Base-by-base conservation (phyloP, 2,797 vertebrate genomes). In the Chaetophractus vellerosus region DNA sequence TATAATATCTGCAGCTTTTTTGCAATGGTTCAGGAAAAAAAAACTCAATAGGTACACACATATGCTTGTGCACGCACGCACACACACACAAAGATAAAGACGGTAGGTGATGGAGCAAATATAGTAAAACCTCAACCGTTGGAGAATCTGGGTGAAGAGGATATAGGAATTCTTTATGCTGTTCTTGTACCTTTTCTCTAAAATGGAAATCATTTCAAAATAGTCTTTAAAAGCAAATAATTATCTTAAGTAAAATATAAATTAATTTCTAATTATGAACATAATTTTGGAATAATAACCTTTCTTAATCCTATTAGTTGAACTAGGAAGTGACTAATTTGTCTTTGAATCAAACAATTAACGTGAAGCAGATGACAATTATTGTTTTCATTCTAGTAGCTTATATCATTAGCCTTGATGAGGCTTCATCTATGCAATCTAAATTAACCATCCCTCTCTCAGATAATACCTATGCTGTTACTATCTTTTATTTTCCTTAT, bases 341-440 rank as follows among this genome's bases (percentile, higher is more conserved):
- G 36, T 64, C 68, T 81, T 64, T 74, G 31, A 9, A 33, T 89
- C 50, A 74, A 90, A 41, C 6, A 68, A n/a, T 69, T 55, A 83
- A 71, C 48, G 33, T 61, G 81, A 90, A 84, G 7, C n/a, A 86
- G 18, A 19, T 81, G 19, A 18, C 38, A 93, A 38, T 33, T 85
- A 16, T 48, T 83, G 21, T 38, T 90, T 78, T 24, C 38, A 36
- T 97, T 96, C 95, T 88, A 74, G 5, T 15, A 68, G 48, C 8
- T 21, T 75, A 55, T 38, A 72, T 78, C 2, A 78, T 61, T 89
- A 57, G 61, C 45, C 28, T 64, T 79, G 28, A 16, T 64, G 31
- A 76, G 23, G 41, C 28, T 0, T 59, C 66, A 15, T 72, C 19
- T 41, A 8, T 90, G 6, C 9, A 26, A 11, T 88, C 33, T 61